phyloP scores from a whole-genome alignment of 1,140 invertebrate genomes.

The Dendroctonus valens region DNA sequence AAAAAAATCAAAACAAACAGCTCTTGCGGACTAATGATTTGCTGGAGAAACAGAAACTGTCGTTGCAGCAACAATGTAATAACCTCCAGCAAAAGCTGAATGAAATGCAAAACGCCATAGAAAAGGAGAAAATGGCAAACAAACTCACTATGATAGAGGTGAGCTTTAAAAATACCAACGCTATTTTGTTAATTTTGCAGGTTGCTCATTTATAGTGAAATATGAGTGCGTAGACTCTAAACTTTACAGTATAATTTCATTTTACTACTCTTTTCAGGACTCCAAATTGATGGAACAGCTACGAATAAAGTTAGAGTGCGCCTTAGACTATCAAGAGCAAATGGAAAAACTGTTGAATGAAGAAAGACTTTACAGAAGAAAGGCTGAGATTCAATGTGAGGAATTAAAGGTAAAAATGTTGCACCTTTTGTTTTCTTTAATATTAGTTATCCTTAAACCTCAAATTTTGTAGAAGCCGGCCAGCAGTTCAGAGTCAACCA shows the following conservation, averaged over 20 bases:
- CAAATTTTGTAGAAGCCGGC: constrained; percentile 17
- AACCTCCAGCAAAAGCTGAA: constrained; percentile 38
- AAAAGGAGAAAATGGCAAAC: constrained; percentile 48
- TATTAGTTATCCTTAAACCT: constrained; percentile 37
- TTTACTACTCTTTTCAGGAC: constrained; percentile 57
- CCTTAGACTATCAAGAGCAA: constrained; percentile 61
- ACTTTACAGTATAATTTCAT: too few species aligned
- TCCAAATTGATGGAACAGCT: constrained; percentile 62
- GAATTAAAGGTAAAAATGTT: constrained; percentile 24
- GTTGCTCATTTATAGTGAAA: too few species aligned
- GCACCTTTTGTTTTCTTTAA: not conserved
- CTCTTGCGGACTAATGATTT: constrained; percentile 35
- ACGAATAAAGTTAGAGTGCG: constrained; percentile 59
- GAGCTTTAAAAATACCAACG: not conserved
- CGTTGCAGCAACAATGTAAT: constrained; percentile 38
- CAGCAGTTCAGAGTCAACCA: constrained; percentile 41
- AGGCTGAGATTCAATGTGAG: constrained; percentile 55
- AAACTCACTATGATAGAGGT: constrained; percentile 47
- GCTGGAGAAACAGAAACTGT: constrained; percentile 31
- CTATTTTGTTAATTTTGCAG: not conserved
- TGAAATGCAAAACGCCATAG: constrained; percentile 53
- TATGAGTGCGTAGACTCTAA: too few species aligned
- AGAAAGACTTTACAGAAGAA: constrained; percentile 55
- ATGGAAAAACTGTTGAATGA: constrained; percentile 58
- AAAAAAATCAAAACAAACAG: constrained; percentile 38